phyloP scores from a whole-genome alignment of 1,140 invertebrate species.

The Drosophila sp. region DNA sequence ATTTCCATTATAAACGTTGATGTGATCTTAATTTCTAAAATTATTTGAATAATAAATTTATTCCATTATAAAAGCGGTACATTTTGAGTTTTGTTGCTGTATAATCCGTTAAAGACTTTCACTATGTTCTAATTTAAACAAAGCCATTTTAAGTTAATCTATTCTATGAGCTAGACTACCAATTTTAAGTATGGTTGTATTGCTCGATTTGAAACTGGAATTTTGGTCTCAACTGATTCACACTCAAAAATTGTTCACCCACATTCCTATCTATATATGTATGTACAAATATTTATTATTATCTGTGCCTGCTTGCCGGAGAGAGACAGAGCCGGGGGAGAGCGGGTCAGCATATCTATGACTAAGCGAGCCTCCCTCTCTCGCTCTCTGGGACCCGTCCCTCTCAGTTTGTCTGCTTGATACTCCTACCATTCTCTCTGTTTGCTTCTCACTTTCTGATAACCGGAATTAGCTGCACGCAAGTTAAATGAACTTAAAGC shows the following conservation, averaged over 20 bases:
- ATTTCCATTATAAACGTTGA: neutral
- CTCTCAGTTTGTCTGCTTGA: neutral
- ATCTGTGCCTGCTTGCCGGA: constrained; percentile 9
- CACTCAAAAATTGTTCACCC: constrained; percentile 25
- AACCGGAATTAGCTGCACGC: constrained; percentile 30
- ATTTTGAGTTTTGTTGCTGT: neutral
- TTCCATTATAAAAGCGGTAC: neutral
- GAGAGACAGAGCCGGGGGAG: constrained; percentile 1
- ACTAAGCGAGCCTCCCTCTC: constrained; percentile 17
- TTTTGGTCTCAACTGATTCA: constrained; percentile 19
- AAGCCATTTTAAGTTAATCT: constrained; percentile 3
- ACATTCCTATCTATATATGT: constrained; percentile 25
- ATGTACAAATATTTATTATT: constrained; percentile 2
- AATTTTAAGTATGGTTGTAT: neutral
- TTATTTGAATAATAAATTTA: neutral
- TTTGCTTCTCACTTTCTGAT: constrained; percentile 23
- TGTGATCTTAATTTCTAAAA: neutral
- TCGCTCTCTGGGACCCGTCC: constrained; percentile 4
- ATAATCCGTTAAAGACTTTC: constrained; percentile 16
- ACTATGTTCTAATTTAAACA: constrained; percentile 5
- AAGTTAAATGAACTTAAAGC: constrained; percentile 38
- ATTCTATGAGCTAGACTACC: constrained; percentile 5
- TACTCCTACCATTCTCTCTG: constrained; percentile 2
- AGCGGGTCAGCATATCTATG: constrained; percentile 17
- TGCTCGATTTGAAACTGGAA: constrained; percentile 4